These are phyloP conservation scores for Ypsolopha sequella DNA, from an alignment of 2,888 invertebrate species.

Conservation along the genomic window DNA sequence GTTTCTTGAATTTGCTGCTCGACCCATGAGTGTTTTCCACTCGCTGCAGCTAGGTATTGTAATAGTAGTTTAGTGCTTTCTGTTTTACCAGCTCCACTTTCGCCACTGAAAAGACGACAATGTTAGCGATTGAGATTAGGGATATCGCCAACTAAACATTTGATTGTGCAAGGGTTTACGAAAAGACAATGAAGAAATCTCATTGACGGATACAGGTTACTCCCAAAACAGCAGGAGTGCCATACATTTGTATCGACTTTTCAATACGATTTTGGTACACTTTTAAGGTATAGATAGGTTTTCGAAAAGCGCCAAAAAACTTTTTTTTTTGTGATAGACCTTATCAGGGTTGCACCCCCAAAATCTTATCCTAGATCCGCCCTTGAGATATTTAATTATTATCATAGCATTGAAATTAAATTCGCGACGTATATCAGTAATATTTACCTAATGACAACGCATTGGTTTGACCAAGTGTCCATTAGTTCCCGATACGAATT, in stretches of 20 bases:
- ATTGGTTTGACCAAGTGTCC: constrained; percentile 83
- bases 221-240: too few species aligned
- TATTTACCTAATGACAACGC: constrained; percentile 90
- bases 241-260: too few species aligned
- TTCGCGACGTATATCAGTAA: neutral
- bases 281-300: too few species aligned
- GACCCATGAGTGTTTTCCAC: constrained; percentile 97
- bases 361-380: too few species aligned
- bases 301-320: too few species aligned
- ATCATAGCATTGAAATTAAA: neutral
- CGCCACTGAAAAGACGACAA: constrained; percentile 76
- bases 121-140: neutral
- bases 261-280: too few species aligned
- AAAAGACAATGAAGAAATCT: too few species aligned
- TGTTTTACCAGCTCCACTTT: constrained; percentile 96
- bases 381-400: neutral
- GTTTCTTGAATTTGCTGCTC: constrained; percentile 98
- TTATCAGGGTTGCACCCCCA: too few species aligned
- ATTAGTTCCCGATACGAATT: constrained; percentile 89
- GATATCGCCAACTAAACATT: neutral
- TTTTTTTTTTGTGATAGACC: too few species aligned
- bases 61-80: constrained; percentile 95
- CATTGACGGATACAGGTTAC: too few species aligned
- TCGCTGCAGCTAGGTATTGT: constrained; percentile 93
- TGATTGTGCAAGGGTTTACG: neutral